phyloP scores from a whole-genome alignment of 2,113 vertebrate species.

The Phodopus roborovskii region DNA sequence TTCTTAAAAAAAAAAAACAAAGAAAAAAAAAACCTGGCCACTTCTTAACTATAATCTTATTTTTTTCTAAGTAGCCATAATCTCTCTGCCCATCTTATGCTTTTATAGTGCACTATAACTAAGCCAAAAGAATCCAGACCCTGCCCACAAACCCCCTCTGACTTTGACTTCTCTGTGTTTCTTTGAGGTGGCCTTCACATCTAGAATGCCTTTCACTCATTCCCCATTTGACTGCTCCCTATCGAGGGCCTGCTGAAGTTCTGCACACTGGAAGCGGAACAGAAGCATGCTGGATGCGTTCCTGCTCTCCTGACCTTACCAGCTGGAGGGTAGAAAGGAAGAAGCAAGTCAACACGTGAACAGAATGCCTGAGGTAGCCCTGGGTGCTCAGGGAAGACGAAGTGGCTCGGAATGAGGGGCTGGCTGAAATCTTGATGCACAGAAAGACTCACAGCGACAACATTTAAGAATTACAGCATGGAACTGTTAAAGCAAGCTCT shows the following conservation, averaged over 20 bases:
- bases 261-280: background rate
- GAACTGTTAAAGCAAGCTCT: background rate
- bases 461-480: background rate
- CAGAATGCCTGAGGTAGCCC: background rate
- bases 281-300: background rate
- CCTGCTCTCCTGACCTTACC: background rate
- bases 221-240: background rate
- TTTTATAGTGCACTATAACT: background rate
- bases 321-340: background rate
- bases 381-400: background rate
- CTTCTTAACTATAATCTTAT: conserved; percentile 2
- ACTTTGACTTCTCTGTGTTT: background rate
- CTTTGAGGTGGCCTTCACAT: background rate
- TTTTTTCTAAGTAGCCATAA: background rate
- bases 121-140: background rate
- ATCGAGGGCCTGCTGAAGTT: background rate
- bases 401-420: background rate
- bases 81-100: background rate
- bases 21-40: background rate
- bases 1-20: conserved; percentile 6
- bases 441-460: background rate
- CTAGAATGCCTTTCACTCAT: background rate
- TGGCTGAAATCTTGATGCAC: background rate
- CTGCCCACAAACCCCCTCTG: background rate
- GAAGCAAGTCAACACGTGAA: background rate